phyloP scores from a whole-genome alignment of 1,140 invertebrate species.

The Drosophila repleta region DNA sequence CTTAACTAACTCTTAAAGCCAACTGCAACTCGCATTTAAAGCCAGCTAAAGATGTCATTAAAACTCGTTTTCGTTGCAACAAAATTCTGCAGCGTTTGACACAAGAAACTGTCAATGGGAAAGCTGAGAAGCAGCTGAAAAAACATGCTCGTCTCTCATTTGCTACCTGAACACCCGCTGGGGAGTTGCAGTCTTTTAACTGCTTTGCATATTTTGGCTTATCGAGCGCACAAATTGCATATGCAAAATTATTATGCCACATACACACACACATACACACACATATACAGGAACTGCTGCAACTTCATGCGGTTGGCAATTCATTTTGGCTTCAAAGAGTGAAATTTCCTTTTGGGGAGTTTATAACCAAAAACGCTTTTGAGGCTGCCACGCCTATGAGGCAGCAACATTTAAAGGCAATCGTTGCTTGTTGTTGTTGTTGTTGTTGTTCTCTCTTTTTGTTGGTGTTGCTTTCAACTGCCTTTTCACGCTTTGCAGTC shows the following conservation, averaged over 20 bases:
- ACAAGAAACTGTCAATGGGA: slow-evolving; percentile 24
- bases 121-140: not conserved
- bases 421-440: slow-evolving; percentile 6
- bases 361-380: slow-evolving; percentile 39
- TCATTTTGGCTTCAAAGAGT: slow-evolving; percentile 60
- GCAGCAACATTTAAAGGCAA: slow-evolving; percentile 33
- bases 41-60: not conserved
- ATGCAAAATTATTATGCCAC: slow-evolving; percentile 63
- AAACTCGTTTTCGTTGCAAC: not conserved
- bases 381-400: slow-evolving; percentile 47
- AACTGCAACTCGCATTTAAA: not conserved
- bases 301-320: slow-evolving; percentile 50
- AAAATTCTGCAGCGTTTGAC: slow-evolving; percentile 2
- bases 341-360: slow-evolving; percentile 71
- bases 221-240: slow-evolving; percentile 65
- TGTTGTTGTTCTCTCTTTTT: slow-evolving; percentile 32
- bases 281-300: slow-evolving; percentile 11
- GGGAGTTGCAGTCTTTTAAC: slow-evolving; percentile 19
- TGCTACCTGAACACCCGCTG: not conserved
- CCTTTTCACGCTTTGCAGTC: slow-evolving; percentile 75
- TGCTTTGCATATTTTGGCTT: slow-evolving; percentile 69
- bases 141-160: not conserved
- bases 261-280: slow-evolving; percentile 16
- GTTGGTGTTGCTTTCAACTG: slow-evolving; percentile 49
- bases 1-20: not conserved